phyloP scores from a whole-genome alignment of 2,888 invertebrate species.

The Apamea epomidion region DNA sequence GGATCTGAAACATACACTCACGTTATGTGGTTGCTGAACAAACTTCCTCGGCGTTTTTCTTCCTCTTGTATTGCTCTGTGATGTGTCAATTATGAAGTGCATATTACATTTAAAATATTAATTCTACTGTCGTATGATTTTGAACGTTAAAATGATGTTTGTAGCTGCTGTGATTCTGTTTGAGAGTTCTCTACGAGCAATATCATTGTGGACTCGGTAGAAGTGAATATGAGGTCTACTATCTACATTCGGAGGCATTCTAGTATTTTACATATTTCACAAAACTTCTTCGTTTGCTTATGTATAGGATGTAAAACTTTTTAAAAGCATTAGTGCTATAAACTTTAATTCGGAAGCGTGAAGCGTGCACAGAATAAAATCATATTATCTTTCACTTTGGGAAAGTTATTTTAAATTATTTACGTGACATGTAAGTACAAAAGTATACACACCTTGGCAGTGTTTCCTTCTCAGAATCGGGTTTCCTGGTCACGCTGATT shows the following conservation, averaged over 20 bases:
- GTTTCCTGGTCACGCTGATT: conserved; percentile 87
- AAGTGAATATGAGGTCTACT: conserved; percentile 63
- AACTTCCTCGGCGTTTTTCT: conserved; percentile 1
- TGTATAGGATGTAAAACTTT: conserved; percentile 78
- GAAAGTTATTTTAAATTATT: conserved; percentile 88
- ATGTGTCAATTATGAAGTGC: conserved; percentile 65
- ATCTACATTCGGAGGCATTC: conserved; percentile 68
- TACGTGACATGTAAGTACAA: conserved; percentile 83
- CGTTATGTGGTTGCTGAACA: conserved; percentile 47
- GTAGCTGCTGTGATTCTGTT: conserved; percentile 54
- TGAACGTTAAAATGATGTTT: conserved; percentile 66
- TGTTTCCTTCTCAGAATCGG: conserved; percentile 84
- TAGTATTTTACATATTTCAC: conserved; percentile 72
- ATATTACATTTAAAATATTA: conserved; percentile 62
- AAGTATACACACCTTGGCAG: conserved; percentile 88
- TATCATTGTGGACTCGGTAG: conserved; percentile 54
- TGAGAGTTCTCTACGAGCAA: conserved; percentile 57
- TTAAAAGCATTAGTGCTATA: conserved; percentile 88
- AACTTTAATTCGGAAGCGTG: conserved; percentile 87
- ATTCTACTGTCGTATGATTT: conserved; percentile 63
- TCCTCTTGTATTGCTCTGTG: conserved; percentile 58
- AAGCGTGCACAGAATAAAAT: conserved; percentile 89
- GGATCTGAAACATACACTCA: conserved; percentile 85
- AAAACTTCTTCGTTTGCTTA: conserved; percentile 72
- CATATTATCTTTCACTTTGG: conserved; percentile 82